Evolutionary conservation across 2,797 vertebrate species (phyloP).

Genomic region (Eulemur albifrons): DNA sequence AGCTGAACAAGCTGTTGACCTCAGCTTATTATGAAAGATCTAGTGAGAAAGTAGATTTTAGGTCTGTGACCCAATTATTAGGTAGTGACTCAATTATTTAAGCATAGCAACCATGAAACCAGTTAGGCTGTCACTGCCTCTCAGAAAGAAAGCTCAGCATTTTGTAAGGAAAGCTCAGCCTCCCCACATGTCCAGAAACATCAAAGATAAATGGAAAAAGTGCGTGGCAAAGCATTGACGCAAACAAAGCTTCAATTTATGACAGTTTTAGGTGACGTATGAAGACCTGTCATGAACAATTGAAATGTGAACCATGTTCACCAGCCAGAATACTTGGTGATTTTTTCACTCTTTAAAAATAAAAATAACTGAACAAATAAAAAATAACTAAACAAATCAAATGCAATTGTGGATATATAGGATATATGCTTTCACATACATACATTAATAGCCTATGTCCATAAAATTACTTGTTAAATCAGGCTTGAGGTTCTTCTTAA

Average conservation of each 20-base stretch:
- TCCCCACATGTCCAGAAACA: accelerated
- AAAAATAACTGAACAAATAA: background rate
- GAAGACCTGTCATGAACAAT: background rate
- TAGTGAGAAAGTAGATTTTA: background rate
- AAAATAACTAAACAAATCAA: background rate
- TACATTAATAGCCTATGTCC: background rate
- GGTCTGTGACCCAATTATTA: background rate
- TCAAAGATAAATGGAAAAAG: background rate
- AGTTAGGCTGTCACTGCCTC: background rate
- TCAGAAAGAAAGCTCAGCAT: background rate
- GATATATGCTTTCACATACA: background rate
- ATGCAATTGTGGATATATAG: background rate
- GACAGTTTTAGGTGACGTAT: background rate
- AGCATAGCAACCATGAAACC: background rate
- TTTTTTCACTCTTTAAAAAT: background rate
- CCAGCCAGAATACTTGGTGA: background rate
- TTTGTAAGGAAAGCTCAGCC: background rate
- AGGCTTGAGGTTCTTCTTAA: background rate
- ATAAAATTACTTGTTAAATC: background rate
- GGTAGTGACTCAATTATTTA: background rate
- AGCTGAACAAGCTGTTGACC: background rate
- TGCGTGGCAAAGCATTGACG: background rate
- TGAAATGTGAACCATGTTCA: background rate
- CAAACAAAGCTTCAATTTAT: background rate
- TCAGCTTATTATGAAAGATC: background rate